Conservation (phyloP, 2,113 vertebrate genomes). For the Penelope pileata region DNA sequence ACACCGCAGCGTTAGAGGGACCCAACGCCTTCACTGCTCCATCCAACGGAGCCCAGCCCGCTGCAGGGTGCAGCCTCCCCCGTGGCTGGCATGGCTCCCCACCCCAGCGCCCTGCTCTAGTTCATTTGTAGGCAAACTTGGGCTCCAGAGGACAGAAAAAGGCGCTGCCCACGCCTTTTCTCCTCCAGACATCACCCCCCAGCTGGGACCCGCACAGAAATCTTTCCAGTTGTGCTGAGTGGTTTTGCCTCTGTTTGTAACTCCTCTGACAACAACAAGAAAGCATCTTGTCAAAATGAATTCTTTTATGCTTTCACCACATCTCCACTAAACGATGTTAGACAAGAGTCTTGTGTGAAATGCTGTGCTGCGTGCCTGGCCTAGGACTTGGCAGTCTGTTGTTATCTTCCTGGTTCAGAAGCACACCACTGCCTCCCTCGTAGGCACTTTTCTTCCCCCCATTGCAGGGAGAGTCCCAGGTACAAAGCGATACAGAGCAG, state of each 20-base stretch:
- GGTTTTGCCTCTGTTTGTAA: not conserved
- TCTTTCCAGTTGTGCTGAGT: not conserved
- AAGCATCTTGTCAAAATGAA: not conserved
- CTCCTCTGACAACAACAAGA: not conserved
- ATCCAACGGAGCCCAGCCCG: not conserved
- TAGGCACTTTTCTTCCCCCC: not conserved
- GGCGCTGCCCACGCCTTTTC: not conserved
- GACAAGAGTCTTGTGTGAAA: not conserved
- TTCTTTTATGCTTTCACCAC: not conserved
- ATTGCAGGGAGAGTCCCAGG: not conserved
- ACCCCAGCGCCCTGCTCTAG: not conserved
- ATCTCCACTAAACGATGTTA: not conserved
- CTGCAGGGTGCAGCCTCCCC: not conserved
- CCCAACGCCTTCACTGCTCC: not conserved
- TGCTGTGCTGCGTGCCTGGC: not conserved
- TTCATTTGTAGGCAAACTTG: not conserved
- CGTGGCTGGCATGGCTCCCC: rapidly evolving
- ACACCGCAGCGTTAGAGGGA: not conserved
- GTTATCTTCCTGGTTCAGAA: not conserved
- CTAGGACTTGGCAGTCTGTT: not conserved
- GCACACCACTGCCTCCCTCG: not conserved
- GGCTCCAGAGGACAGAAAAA: not conserved
- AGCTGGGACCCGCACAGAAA: not conserved
- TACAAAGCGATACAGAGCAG: not conserved
- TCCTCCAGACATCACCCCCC: not conserved